A percentile compares a stretch with the other conserved stretches of the same genome.
Conservation (phyloP, 2,113 vertebrate species). For the Bubo blakistoni region DNA sequence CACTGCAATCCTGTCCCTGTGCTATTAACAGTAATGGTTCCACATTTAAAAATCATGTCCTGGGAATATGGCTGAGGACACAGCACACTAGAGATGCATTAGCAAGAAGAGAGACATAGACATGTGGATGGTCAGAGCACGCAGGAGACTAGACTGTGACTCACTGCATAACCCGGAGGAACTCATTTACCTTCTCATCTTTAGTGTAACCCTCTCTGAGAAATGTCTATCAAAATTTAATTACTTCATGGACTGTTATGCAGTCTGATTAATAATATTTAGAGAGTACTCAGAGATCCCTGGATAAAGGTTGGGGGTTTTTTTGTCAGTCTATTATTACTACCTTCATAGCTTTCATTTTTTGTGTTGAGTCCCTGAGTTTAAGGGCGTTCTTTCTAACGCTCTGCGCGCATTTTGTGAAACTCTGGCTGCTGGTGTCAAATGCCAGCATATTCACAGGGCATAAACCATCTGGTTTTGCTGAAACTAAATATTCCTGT, state of each 20-base stretch:
- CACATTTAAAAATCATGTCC: not conserved
- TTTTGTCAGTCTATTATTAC: not conserved
- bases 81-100: not conserved
- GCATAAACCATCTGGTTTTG: constrained; percentile 30
- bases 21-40: constrained; percentile 6
- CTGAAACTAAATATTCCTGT: constrained; percentile 40
- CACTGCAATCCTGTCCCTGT: not conserved
- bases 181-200: not conserved
- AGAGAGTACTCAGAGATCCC: not conserved
- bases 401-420: not conserved
- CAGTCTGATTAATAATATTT: not conserved
- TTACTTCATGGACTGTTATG: not conserved
- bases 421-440: constrained; percentile 31
- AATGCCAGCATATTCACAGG: constrained; percentile 18
- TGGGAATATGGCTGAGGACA: not conserved
- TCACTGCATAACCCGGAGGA: not conserved
- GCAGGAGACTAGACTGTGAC: not conserved
- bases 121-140: not conserved
- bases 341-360: not conserved
- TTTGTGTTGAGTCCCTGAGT: not conserved
- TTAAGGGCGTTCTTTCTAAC: not conserved
- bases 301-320: not conserved
- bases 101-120: not conserved
- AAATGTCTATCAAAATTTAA: not conserved
- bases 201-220: not conserved